A percentile compares a stretch with the other conserved stretches of the same genome.
Conservation (phyloP, 1,140 invertebrate species). For the Drosophila sp. region DNA sequence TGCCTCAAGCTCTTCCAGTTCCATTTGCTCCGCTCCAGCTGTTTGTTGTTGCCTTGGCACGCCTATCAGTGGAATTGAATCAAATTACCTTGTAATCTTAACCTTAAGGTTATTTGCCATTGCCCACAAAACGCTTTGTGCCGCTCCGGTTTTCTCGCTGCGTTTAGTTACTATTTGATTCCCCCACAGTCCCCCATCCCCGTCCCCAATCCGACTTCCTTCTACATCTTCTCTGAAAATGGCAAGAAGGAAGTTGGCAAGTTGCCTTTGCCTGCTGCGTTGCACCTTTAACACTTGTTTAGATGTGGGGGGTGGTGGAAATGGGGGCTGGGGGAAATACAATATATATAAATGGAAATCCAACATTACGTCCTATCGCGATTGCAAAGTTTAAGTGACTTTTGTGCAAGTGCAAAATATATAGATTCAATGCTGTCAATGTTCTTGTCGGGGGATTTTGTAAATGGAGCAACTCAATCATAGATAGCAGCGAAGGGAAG, state of each 20-base stretch:
- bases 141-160: conserved; percentile 38
- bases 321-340: not conserved
- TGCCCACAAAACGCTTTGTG: conserved; percentile 76
- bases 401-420: conserved; percentile 70
- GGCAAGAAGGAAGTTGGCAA: conserved; percentile 38
- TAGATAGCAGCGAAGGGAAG: conserved; percentile 3
- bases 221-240: not conserved
- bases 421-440: conserved; percentile 33
- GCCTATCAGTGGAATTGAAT: conserved; percentile 83
- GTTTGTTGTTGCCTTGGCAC: conserved; percentile 70
- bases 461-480: conserved; percentile 71
- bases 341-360: conserved; percentile 77
- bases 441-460: conserved; percentile 40
- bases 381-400: conserved; percentile 83
- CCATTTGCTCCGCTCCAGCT: conserved; percentile 32
- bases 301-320: not conserved
- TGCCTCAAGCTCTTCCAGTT: conserved; percentile 46
- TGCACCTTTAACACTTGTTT: conserved; percentile 75
- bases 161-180: conserved; percentile 79
- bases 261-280: conserved; percentile 36
- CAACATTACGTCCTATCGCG: conserved; percentile 79
- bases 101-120: conserved; percentile 83
- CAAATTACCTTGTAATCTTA: conserved; percentile 83
- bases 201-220: not conserved
- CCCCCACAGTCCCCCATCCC: conserved; percentile 6